phyloP scores from a whole-genome alignment of 2,113 vertebrate genomes.

The Malurus cyaneus region DNA sequence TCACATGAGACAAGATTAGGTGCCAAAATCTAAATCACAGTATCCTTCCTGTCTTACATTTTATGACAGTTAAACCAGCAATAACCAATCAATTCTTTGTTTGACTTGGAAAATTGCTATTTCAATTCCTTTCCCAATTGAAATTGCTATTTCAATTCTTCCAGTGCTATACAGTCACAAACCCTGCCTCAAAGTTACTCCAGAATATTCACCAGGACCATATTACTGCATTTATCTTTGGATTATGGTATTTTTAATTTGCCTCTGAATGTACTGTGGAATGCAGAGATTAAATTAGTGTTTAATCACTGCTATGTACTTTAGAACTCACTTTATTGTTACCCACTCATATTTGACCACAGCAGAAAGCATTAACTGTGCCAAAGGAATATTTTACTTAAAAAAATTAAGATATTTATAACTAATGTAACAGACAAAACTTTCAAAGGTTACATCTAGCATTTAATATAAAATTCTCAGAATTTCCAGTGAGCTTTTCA shows the following conservation, averaged over 20 bases:
- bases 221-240: background rate
- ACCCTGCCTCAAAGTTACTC: background rate
- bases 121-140: background rate
- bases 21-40: background rate
- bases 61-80: background rate
- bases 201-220: background rate
- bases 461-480: background rate
- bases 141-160: background rate
- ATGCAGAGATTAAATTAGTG: background rate
- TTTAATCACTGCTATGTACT: background rate
- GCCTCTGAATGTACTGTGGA: background rate
- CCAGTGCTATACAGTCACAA: background rate
- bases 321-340: background rate
- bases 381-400: background rate
- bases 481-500: background rate
- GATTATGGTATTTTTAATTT: background rate
- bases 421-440: background rate
- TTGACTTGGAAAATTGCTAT: background rate
- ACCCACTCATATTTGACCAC: background rate
- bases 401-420: background rate
- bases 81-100: background rate
- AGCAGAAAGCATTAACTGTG: background rate
- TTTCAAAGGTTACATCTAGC: background rate
- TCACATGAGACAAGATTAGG: background rate
- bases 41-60: background rate